Conservation (phyloP, 2,113 vertebrate genomes). For the Balaenoptera acutorostrata region DNA sequence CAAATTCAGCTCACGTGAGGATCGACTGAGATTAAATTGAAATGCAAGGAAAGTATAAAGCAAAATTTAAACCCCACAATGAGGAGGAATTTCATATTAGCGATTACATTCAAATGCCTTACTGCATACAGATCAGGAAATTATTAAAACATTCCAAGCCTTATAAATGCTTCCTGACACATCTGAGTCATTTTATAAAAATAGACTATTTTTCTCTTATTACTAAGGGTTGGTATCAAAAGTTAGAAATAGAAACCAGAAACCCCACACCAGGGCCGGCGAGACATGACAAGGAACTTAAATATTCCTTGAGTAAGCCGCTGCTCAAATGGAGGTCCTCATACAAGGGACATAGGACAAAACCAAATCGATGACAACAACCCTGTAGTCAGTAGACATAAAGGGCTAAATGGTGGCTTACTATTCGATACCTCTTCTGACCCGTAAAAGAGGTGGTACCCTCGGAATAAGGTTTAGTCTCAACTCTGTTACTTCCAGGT, state of each 20-base stretch:
- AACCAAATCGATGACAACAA: neutral
- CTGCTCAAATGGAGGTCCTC: neutral
- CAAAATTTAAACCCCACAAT: neutral
- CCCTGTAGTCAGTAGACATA: neutral
- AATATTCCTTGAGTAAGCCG: neutral
- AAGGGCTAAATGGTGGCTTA: neutral
- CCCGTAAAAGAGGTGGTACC: neutral
- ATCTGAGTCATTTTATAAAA: constrained; percentile 67
- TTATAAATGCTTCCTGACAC: constrained; percentile 66
- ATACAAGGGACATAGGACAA: neutral
- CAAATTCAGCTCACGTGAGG: neutral
- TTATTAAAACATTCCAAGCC: constrained; percentile 66
- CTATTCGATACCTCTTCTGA: neutral
- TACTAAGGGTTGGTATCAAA: constrained; percentile 34
- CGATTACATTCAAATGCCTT: constrained; percentile 37
- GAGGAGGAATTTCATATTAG: constrained; percentile 33
- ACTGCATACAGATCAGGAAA: constrained; percentile 57
- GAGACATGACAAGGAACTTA: neutral
- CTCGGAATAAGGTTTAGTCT: neutral
- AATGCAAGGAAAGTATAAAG: constrained; percentile 25
- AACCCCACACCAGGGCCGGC: neutral
- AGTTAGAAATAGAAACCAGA: constrained; percentile 49
- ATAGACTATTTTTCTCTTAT: constrained; percentile 54
- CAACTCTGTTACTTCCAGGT: neutral
- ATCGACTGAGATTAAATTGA: constrained; percentile 27